Base-by-base conservation (phyloP, 2,888 invertebrate genomes). In the Eilema caniola region DNA sequence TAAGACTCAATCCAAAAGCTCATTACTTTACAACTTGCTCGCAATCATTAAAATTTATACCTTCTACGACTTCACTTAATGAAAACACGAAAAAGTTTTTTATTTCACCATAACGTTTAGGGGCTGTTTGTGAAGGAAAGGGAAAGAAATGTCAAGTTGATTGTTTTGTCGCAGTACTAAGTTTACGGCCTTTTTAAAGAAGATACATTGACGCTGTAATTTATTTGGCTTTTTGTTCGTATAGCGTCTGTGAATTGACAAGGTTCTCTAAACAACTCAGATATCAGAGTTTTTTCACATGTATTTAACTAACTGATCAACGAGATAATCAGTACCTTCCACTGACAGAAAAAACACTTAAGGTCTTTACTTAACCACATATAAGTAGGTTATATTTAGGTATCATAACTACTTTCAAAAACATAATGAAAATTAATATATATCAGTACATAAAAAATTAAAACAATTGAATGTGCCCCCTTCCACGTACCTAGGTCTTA, bases 1-100 rank as follows among this genome's bases (percentile, higher is more conserved):
- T 62, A 77, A 76, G 82, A 74, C 74, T 83, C 77, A 81, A 88
- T 85, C 86, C 83, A 78, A 86, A 85, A 88, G 86, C 90, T 90
- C 89, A 91, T 92, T 92, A 90, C 89, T 86, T 85, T 85, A 80
- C 80, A 90, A 90, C 89, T 91, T 90, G 88, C 85, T 86, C 78
- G 85, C 85, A 91, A 92, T 91, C 91, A 90, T 92, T 92, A 91
- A 90, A 92, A 90, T 92, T 91, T 91, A 92, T 90, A 89, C 88
- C 86, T 87, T 85, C 83, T 85, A 86, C 84, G 88, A 90, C 86
- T 90, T 88, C 81, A 83, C 83, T 85, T 87, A 88, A 91, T 90
- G 90, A 90, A 90, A 89, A 90, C 87, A 84, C 82, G 84, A 82
- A 86, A 86, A 87, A 88, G 84, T 83, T 86, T 84, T 85, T 77